Base-by-base conservation (phyloP, 2,113 vertebrate genomes). In the Carassius auratus region DNA sequence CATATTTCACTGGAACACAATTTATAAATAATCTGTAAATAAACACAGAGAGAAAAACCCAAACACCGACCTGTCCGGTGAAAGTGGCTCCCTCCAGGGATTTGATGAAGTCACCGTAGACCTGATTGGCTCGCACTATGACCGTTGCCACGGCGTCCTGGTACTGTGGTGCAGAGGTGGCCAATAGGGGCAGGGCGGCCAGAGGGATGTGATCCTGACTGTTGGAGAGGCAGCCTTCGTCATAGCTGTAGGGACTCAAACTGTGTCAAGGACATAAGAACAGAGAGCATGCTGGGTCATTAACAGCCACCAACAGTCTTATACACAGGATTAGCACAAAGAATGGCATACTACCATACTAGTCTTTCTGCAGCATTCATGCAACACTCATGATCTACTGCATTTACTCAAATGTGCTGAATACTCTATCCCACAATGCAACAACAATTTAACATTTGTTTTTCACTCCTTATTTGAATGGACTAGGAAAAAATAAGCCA, bases 131-230 rank as follows among this genome's bases (percentile, higher is more conserved):
- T 86, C 98, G 92, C 85, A 96, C 82, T 74, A 99, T 98, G 89
- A 99, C 98, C 0, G 95, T 93, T 15, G 98, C 97, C 15, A 99
- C 96, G 0, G 97, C 97, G 85, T 99, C 98, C 80, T 99, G 97
- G 93, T 99, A 99, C 93, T 97, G 97, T 0, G 98, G 97, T 0
- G 97, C 97, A 0, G 98, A 98, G 0, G 98, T 99, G 7, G 98
- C 98, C 89, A 99, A 83, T 21, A 99, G 94, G 19, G 98, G 98
- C 81, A 99, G 96, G 0, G 98, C 98, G 0, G 97, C 98, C 14
- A 99, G 95, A 0, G 98, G 98, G 87, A 99, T 97, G 95, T 99
- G 98, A 89, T 99, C 98, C 94, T 99, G 97, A 84, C 97, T 99
- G 94, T 95, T 99, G 89, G 97, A 99, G 85, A 99, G 95, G 90